A percentile compares a stretch with the other conserved stretches of the same genome.
These are phyloP conservation scores for Heteromormyrus szaboi DNA, from an alignment of 2,797 vertebrate genomes.

Conservation along the genomic window DNA sequence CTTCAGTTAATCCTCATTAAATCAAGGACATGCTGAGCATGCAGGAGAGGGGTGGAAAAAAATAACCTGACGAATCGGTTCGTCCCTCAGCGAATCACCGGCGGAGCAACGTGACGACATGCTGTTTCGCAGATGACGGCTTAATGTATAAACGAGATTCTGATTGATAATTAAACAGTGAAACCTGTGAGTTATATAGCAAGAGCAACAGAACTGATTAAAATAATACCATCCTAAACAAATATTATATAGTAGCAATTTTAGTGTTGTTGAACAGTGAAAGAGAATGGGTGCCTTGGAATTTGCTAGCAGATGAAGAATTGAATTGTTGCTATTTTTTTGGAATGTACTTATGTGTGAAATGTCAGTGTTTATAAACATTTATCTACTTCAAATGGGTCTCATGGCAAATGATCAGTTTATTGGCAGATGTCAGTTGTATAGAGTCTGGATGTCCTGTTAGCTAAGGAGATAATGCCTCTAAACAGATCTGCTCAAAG, in stretches of 20 bases:
- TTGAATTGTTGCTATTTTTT: neutral
- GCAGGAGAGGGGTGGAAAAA: slow-evolving; percentile 38
- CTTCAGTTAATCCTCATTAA: slow-evolving; percentile 57
- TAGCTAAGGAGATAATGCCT: neutral
- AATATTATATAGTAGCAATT: neutral
- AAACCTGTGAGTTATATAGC: neutral
- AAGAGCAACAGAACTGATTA: neutral
- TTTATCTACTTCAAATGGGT: neutral
- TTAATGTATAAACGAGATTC: neutral
- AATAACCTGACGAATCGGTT: slow-evolving; percentile 35
- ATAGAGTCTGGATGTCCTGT: neutral
- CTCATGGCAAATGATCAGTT: neutral
- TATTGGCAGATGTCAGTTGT: neutral
- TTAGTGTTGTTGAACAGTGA: neutral
- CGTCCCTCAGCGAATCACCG: neutral
- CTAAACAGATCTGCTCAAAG: neutral
- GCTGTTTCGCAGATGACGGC: neutral
- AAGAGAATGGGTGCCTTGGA: neutral
- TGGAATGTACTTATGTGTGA: neutral
- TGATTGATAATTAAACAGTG: neutral
- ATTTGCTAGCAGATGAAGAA: neutral
- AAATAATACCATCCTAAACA: neutral
- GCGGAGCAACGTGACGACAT: neutral
- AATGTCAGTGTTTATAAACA: neutral
- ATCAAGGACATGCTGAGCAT: slow-evolving; percentile 55